Percentiles rank a stretch among this genome's conserved stretches.
Conservation (phyloP, 2,888 invertebrate species). For the Capitulum mitella region DNA sequence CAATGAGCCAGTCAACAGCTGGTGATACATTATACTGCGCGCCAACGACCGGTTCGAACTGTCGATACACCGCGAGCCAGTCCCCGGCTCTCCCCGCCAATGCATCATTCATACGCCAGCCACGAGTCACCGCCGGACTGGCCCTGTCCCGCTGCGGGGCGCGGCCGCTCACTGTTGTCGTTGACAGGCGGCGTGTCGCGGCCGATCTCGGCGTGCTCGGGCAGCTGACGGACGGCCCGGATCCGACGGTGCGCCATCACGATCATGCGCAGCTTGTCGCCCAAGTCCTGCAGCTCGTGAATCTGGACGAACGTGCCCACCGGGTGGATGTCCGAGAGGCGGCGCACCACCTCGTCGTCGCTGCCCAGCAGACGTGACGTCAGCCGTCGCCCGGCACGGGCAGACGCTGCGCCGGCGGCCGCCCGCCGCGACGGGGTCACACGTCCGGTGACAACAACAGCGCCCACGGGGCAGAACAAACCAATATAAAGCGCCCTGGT, state of each 20-base stretch:
- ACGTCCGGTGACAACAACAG: too few relatives aligned
- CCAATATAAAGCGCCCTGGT: too few relatives aligned
- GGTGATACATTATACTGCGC: too few relatives aligned
- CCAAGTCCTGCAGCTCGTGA: slow-evolving; percentile 92
- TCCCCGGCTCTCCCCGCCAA: too few relatives aligned
- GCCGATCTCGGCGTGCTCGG: slow-evolving; percentile 52
- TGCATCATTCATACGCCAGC: too few relatives aligned
- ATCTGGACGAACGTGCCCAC: slow-evolving; percentile 97
- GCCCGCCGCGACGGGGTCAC: background rate
- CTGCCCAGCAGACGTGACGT: slow-evolving; percentile 50
- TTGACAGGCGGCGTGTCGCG: slow-evolving; percentile 26
- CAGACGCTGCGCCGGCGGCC: too few relatives aligned
- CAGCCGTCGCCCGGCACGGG: background rate
- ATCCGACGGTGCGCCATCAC: slow-evolving; percentile 91
- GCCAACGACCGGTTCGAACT: too few relatives aligned
- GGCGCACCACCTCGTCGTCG: slow-evolving; percentile 75
- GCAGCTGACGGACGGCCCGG: slow-evolving; percentile 66
- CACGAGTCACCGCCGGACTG: too few relatives aligned
- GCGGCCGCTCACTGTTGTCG: background rate
- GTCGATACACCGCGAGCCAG: too few relatives aligned
- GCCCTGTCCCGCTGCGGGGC: too few relatives aligned
- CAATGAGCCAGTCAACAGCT: too few relatives aligned
- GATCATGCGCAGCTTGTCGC: slow-evolving; percentile 78
- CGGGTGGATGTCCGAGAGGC: slow-evolving; percentile 73
- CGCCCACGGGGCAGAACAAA: too few relatives aligned